Evolutionary conservation across 2,113 vertebrate species (phyloP).

Genomic region (Tetrax tetrax): DNA sequence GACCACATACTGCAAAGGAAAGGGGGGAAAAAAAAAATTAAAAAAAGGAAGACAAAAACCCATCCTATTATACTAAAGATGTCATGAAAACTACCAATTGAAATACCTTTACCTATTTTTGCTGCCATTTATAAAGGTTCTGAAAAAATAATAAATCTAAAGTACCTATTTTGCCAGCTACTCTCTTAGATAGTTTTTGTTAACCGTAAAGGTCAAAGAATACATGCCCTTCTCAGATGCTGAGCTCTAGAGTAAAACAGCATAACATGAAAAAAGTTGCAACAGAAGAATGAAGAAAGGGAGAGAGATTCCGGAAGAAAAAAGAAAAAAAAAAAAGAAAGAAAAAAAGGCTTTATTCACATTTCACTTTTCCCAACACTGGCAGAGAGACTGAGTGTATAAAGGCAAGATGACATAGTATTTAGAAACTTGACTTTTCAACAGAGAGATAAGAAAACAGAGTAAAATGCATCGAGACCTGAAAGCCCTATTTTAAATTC

Average conservation of each 20-base stretch:
- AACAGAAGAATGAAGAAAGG: neutral
- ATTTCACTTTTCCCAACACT: neutral
- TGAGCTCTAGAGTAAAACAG: neutral
- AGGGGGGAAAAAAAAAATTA: neutral
- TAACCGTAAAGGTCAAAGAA: neutral
- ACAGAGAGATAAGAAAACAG: neutral
- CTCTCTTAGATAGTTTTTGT: neutral
- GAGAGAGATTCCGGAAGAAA: neutral
- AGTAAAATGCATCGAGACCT: neutral
- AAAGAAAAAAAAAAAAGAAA: neutral
- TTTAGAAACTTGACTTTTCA: neutral
- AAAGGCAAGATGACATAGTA: neutral
- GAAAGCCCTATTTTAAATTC: neutral
- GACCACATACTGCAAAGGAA: neutral
- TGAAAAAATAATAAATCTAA: neutral
- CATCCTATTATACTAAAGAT: neutral
- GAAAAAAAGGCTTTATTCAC: neutral
- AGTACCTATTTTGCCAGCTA: neutral
- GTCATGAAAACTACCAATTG: neutral
- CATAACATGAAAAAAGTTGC: neutral
- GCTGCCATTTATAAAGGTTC: neutral
- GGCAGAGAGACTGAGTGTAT: neutral
- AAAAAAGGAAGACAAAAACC: neutral
- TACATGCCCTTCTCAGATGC: neutral
- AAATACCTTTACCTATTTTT: neutral